Conservation (phyloP, 2,888 invertebrate genomes). For the Rotaria magnacalcarata region DNA sequence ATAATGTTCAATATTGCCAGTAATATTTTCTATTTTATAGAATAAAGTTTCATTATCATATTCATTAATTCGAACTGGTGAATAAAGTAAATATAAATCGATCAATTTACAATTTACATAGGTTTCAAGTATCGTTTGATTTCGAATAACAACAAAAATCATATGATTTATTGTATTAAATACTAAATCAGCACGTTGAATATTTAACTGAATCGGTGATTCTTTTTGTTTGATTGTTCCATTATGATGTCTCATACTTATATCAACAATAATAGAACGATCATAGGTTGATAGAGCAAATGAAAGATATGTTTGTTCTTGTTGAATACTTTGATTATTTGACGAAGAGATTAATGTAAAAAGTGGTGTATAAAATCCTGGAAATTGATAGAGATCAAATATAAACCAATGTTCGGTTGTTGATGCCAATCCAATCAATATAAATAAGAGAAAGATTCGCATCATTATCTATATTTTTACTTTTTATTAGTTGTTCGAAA, state of each 20-base stretch:
- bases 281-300: neutral
- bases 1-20: neutral
- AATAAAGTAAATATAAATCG: neutral
- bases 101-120: slow-evolving; percentile 31
- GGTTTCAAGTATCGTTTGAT: neutral
- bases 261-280: neutral
- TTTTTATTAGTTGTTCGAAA: neutral
- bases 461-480: neutral
- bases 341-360: neutral
- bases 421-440: neutral
- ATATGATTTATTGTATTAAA: neutral
- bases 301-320: neutral
- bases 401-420: slow-evolving; percentile 24
- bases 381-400: slow-evolving; percentile 18
- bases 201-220: neutral
- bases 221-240: neutral
- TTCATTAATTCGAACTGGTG: neutral
- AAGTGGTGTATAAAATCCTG: slow-evolving; percentile 1
- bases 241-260: neutral
- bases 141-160: neutral
- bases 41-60: neutral
- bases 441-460: neutral
- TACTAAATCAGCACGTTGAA: slow-evolving; percentile 23
- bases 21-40: neutral
- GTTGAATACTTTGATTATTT: neutral